Evolutionary conservation across 1,140 invertebrate genomes (phyloP).

Genomic region (Laupala kohalensis): DNA sequence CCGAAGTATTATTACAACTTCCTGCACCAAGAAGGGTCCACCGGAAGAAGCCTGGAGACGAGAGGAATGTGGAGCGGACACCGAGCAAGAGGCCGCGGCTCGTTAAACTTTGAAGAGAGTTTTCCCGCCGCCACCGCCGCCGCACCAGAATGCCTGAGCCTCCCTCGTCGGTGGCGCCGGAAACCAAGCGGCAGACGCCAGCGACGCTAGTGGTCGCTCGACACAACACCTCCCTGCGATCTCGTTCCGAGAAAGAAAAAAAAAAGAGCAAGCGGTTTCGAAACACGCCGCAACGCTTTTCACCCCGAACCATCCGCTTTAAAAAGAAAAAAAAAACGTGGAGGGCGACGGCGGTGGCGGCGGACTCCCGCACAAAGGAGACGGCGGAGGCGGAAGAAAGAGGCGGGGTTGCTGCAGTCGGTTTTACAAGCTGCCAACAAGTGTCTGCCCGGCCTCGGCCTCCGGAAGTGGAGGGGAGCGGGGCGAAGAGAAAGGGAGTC

Average conservation of each 20-base stretch:
- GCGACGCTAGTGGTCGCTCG: too few relatives aligned
- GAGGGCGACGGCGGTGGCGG: not conserved
- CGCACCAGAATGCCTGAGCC: too few relatives aligned
- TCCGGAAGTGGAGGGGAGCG: not conserved
- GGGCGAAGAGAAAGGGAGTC: not conserved
- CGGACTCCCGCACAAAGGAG: constrained; percentile 2
- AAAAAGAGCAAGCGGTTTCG: not conserved
- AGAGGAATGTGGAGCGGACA: too few relatives aligned
- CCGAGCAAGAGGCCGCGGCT: too few relatives aligned
- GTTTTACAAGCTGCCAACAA: constrained; percentile 15
- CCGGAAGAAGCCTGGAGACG: too few relatives aligned
- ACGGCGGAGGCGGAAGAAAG: not conserved
- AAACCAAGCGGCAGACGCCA: too few relatives aligned
- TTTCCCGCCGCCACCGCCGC: too few relatives aligned
- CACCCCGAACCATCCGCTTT: constrained; percentile 5
- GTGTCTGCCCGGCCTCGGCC: constrained; percentile 6
- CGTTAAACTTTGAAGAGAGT: too few relatives aligned
- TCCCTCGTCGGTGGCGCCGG: too few relatives aligned
- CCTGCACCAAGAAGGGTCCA: too few relatives aligned
- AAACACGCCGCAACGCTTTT: not conserved
- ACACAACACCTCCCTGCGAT: too few relatives aligned
- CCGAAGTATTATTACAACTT: too few relatives aligned
- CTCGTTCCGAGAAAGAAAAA: not conserved
- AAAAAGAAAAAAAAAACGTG: not conserved
- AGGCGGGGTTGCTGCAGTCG: not conserved